These are phyloP conservation scores for Apis mellifera DNA, from an alignment of 1,140 invertebrate genomes.

Conservation along the genomic window Amel_HAv3.1 CM009931.2:442501-443000, in stretches of 20 bases:
- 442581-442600: background rate
- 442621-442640: no score
- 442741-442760: no score
- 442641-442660: no score
- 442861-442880: background rate
- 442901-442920: no score
- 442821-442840: background rate
- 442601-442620: background rate
- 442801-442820: no score
- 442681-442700: no score
- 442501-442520: background rate
- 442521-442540: constrained; percentile 7
- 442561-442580: background rate
- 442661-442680: no score
- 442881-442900: no score
- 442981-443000: constrained; percentile 11
- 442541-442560: background rate
- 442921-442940: no score
- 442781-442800: background rate
- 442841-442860: background rate
- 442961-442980: background rate
- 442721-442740: no score
- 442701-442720: no score
- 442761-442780: background rate
- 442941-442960: no score